A percentile compares a stretch with the other conserved stretches of the same genome.
phyloP scores from a whole-genome alignment of 2,113 vertebrate species.

The Pionites leucogaster region DNA sequence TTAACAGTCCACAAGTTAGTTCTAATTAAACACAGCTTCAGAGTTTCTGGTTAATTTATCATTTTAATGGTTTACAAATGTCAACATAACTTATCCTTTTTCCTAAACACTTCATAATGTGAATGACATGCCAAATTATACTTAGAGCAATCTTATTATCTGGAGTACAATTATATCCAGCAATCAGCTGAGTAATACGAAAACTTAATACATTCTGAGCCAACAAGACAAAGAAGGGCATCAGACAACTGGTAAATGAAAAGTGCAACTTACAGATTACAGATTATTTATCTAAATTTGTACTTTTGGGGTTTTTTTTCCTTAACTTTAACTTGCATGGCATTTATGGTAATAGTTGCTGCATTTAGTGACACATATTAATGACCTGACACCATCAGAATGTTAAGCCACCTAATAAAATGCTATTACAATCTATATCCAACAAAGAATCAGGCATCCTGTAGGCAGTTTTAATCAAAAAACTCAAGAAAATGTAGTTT shows the following conservation, averaged over 20 bases:
- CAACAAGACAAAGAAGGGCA: background rate
- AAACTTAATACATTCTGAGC: background rate
- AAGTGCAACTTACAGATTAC: background rate
- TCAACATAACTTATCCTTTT: background rate
- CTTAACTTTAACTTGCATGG: background rate
- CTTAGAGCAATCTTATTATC: slow-evolving; percentile 33
- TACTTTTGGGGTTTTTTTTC: too few species aligned
- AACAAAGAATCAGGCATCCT: background rate
- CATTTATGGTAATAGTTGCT: background rate
- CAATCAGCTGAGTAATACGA: slow-evolving; percentile 1
- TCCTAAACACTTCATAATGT: slow-evolving; percentile 29
- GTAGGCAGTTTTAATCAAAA: background rate
- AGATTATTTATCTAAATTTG: background rate
- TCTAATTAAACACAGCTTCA: slow-evolving; percentile 38
- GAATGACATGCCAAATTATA: slow-evolving; percentile 18
- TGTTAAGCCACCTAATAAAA: background rate
- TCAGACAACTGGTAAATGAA: background rate
- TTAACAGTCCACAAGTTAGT: slow-evolving; percentile 24
- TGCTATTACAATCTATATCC: background rate
- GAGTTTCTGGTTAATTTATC: slow-evolving; percentile 10
- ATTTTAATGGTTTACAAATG: slow-evolving; percentile 32
- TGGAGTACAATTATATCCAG: background rate
- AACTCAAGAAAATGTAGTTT: background rate
- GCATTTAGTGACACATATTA: background rate
- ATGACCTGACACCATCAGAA: background rate